Evolutionary conservation across 1,140 invertebrate species (phyloP).

Genomic region (Nebria ingens): DNA sequence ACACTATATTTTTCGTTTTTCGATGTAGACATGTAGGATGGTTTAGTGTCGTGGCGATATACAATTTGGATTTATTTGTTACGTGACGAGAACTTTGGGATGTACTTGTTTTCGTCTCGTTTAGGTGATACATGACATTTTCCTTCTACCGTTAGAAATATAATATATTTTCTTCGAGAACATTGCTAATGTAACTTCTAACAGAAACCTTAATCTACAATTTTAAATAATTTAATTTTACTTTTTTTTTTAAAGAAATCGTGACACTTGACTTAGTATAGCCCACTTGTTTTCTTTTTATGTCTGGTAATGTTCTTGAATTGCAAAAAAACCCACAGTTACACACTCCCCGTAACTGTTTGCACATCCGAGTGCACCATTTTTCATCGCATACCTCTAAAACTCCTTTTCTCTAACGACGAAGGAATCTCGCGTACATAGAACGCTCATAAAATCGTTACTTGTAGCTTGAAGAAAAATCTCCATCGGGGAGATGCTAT

Average conservation of each 20-base stretch:
- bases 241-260: background rate
- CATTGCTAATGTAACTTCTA: background rate
- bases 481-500: background rate
- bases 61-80: conserved; percentile 2
- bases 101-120: background rate
- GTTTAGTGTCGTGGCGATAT: background rate
- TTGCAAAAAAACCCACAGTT: background rate
- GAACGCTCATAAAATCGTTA: background rate
- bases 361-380: background rate
- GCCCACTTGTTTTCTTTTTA: background rate
- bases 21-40: background rate
- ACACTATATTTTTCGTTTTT: background rate
- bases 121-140: background rate
- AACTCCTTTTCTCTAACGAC: too few species aligned
- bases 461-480: background rate
- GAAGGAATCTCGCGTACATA: background rate
- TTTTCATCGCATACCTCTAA: background rate
- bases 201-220: background rate
- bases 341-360: background rate
- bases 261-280: background rate
- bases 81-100: background rate
- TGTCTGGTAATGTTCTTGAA: background rate
- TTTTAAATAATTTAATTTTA: background rate
- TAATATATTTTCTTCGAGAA: background rate
- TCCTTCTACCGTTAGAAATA: background rate